phyloP scores from a whole-genome alignment of 1,140 invertebrate species.

The Drosophila rufa region DNA sequence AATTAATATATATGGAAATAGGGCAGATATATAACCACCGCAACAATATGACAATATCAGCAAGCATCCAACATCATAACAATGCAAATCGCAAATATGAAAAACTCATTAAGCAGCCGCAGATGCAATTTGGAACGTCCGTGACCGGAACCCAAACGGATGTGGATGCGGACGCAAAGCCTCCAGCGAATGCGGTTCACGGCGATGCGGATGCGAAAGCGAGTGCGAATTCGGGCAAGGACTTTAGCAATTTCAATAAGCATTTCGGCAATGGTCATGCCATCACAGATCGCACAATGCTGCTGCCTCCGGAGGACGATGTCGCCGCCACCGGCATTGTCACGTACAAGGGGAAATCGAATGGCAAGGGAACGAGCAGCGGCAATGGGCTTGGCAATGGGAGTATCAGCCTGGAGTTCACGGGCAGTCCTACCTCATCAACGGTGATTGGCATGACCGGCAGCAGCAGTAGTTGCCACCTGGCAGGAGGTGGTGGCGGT shows the following conservation, averaged over 20 bases:
- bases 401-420: constrained; percentile 37
- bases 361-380: constrained; percentile 41
- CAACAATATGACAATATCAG: constrained; percentile 81
- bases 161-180: constrained; percentile 31
- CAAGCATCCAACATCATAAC: constrained; percentile 48
- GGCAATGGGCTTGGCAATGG: constrained; percentile 19
- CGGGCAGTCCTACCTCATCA: constrained; percentile 58
- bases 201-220: constrained; percentile 16
- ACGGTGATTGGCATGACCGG: constrained; percentile 42
- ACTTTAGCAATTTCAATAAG: constrained; percentile 62
- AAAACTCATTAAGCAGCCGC: constrained; percentile 81
- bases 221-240: constrained; percentile 31
- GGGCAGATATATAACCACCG: constrained; percentile 50
- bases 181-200: constrained; percentile 18
- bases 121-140: constrained; percentile 61
- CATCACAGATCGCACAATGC: constrained; percentile 65
- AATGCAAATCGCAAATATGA: constrained; percentile 79
- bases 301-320: constrained; percentile 44
- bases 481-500: constrained; percentile 11
- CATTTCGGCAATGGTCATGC: constrained; percentile 66
- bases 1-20: constrained; percentile 36
- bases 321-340: constrained; percentile 52
- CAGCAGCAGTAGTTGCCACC: constrained; percentile 14
- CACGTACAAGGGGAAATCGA: constrained; percentile 74
- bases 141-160: constrained; percentile 71